Evolutionary conservation across 1,140 invertebrate genomes (phyloP).

Genomic region (Micrasema longulum): DNA sequence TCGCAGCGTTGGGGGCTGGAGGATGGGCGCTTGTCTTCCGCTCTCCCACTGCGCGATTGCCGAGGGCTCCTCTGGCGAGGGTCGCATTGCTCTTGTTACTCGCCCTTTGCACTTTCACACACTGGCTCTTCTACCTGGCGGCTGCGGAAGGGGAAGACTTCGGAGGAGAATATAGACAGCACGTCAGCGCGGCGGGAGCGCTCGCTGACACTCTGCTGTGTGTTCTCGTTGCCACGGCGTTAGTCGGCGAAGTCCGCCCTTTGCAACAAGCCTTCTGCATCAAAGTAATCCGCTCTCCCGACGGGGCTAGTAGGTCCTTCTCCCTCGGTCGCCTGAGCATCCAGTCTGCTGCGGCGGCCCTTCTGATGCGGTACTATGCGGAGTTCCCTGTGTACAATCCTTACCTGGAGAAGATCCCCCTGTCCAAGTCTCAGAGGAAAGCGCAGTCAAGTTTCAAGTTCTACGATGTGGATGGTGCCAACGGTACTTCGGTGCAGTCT

Average conservation of each 20-base stretch:
- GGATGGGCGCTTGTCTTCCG: slow-evolving; percentile 91
- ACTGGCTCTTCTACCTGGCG: slow-evolving; percentile 97
- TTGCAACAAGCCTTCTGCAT: slow-evolving; percentile 90
- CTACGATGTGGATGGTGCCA: slow-evolving; percentile 93
- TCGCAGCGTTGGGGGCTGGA: slow-evolving; percentile 90
- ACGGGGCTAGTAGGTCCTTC: slow-evolving; percentile 89
- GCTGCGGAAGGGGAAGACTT: slow-evolving; percentile 79
- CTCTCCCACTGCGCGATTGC: slow-evolving; percentile 86
- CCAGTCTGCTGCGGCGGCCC: slow-evolving; percentile 93
- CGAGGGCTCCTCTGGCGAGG: slow-evolving; percentile 92
- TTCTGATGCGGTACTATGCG: slow-evolving; percentile 94
- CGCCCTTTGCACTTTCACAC: slow-evolving; percentile 93
- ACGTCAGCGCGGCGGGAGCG: slow-evolving; percentile 84
- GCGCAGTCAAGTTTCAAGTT: slow-evolving; percentile 90
- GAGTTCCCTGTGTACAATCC: slow-evolving; percentile 98
- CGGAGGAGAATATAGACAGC: slow-evolving; percentile 82
- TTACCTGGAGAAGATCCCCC: slow-evolving; percentile 90
- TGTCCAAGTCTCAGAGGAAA: slow-evolving; percentile 84
- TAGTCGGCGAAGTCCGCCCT: slow-evolving; percentile 93
- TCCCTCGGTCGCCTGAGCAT: slow-evolving; percentile 93
- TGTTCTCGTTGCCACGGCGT: slow-evolving; percentile 93
- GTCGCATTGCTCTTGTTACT: slow-evolving; percentile 89
- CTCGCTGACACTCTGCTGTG: slow-evolving; percentile 93
- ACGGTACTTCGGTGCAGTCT: slow-evolving; percentile 77
- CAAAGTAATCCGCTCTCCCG: slow-evolving; percentile 93